Evolutionary conservation across 2,888 invertebrate genomes (phyloP), one percentile per base, ranked within the genome.

Genomic region (Temnothorax rugatulus): DNA sequence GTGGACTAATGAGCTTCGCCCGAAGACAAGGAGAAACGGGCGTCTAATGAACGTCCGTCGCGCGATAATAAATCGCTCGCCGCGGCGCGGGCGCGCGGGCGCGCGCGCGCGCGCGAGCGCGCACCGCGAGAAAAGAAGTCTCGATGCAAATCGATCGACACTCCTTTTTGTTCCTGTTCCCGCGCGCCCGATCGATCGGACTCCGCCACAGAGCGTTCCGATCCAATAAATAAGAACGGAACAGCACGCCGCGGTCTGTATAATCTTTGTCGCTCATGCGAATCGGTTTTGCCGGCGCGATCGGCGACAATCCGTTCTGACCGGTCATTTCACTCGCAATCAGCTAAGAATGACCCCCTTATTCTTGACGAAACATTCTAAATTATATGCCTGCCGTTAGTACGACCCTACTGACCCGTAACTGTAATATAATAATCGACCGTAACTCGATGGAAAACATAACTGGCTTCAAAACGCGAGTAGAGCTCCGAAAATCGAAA

Each of bases 161-260:
- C 38, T 54, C 25, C 34, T 75, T 79, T 75, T 83, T 64, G 50
- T 82, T 87, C 47, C 15, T 47, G 34, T 29, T 18, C n/a, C 29
- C 68, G 29, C 50, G 38, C 68, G 47, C 9, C 18, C 44, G 41
- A 74, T 50, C 82, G 86, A 86, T 84, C 69, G 66, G 59, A 69
- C 79, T 63, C 81, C 38, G 75, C 64, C 15, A 3, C 79, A 64
- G 64, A 88, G 73, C 82, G 88, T 88, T 86, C 84, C 88, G 84
- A 88, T 88, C 86, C 88, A 86, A 84, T 88, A 88, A 88, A 86
- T 77, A 69, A 69, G 64, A 69, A 81, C 66, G 82, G 79, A 79
- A 61, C 44, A 69, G 57, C 52, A 64, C 76, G 38, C 9, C 69
- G 71, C 82, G 34, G 11, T 75, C 63, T 64, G 61, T 76, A 81